Evolutionary conservation across 2,113 vertebrate species (phyloP).

Genomic region (Passer montanus): DNA sequence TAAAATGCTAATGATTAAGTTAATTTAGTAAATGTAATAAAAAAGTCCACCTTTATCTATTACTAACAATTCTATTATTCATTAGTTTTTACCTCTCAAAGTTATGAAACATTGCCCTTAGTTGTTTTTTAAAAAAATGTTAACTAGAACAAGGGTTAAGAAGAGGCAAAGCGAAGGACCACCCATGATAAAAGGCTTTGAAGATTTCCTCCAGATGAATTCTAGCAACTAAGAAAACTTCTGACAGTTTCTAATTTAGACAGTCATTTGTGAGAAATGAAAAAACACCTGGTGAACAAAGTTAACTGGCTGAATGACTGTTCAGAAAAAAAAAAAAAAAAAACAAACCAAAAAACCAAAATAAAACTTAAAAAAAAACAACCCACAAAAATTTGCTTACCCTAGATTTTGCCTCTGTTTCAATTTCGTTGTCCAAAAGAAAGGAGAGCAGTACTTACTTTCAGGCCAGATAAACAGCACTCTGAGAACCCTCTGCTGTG

Average conservation of each 20-base stretch:
- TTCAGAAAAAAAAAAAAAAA: neutral
- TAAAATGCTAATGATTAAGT: slow-evolving; percentile 27
- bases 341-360: neutral
- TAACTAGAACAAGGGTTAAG: neutral
- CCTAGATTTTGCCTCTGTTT: neutral
- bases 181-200: slow-evolving; percentile 29
- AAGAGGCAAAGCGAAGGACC: neutral
- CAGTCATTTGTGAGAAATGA: slow-evolving; percentile 13
- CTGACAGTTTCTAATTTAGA: slow-evolving; percentile 12
- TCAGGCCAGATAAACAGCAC: neutral
- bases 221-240: neutral
- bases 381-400: neutral
- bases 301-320: neutral
- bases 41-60: slow-evolving; percentile 5
- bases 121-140: neutral
- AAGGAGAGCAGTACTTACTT: neutral
- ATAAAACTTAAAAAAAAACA: neutral
- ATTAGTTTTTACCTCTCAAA: neutral
- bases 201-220: neutral
- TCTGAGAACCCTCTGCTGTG: neutral
- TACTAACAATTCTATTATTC: neutral
- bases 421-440: neutral
- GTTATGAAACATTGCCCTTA: neutral
- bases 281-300: slow-evolving; percentile 41
- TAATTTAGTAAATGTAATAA: slow-evolving; percentile 24